phyloP scores from a whole-genome alignment of 2,113 vertebrate genomes.

The Lepisosteus oculatus region DNA sequence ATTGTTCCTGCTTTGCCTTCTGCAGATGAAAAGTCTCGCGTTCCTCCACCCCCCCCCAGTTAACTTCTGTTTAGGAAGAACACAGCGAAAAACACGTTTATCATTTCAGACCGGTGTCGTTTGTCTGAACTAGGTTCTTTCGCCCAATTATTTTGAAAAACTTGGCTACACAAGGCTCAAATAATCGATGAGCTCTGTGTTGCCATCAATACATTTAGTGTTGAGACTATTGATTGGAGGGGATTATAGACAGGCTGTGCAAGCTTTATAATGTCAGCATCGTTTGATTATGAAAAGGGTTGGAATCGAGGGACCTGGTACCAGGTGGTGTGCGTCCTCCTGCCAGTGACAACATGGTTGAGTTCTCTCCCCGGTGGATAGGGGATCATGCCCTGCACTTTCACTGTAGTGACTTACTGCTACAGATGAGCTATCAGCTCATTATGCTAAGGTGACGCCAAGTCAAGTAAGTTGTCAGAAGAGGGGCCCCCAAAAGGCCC shows the following conservation, averaged over 20 bases:
- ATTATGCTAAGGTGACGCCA: constrained; percentile 42
- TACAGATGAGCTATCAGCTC: constrained; percentile 58
- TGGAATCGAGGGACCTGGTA: constrained; percentile 63
- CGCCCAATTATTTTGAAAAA: constrained; percentile 87
- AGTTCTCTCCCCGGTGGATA: constrained; percentile 58
- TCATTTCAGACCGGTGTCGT: constrained; percentile 60
- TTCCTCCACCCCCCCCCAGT: constrained; percentile 23
- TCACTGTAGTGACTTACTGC: constrained; percentile 55
- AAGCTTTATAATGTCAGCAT: constrained; percentile 86
- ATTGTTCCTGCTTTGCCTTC: too few species aligned
- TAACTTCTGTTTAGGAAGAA: constrained; percentile 44
- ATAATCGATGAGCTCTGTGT: constrained; percentile 84
- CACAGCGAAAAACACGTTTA: constrained; percentile 29
- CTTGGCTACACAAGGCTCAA: constrained; percentile 69
- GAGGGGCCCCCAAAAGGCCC: constrained; percentile 7
- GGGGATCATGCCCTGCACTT: constrained; percentile 66
- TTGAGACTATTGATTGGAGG: constrained; percentile 81
- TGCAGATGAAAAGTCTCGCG: too few species aligned
- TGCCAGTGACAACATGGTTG: constrained; percentile 78
- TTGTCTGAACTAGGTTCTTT: constrained; percentile 56
- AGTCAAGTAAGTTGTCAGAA: constrained; percentile 15
- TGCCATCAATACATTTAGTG: constrained; percentile 78
- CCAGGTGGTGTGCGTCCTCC: constrained; percentile 85
- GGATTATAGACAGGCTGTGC: constrained; percentile 76
- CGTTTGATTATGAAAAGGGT: constrained; percentile 68